These are phyloP conservation scores for Conchocele bisecta DNA, from an alignment of 2,888 invertebrate genomes.

Conservation along the genomic window DNA sequence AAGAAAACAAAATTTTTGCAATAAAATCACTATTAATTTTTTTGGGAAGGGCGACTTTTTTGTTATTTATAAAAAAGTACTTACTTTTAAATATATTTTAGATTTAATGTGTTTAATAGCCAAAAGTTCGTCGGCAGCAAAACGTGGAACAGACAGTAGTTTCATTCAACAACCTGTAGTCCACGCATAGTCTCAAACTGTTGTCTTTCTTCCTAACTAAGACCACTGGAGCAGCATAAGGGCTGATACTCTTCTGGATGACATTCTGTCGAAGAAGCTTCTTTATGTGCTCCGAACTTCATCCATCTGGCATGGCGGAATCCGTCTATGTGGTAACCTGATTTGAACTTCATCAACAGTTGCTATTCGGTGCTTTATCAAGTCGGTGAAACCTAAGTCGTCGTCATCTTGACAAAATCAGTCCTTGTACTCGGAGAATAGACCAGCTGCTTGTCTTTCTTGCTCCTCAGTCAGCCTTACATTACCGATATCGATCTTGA, in stretches of 20 bases:
- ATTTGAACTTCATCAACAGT: background rate
- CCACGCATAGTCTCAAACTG: background rate
- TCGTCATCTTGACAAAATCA: conserved; percentile 6
- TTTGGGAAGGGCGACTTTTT: no score
- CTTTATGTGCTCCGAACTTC: conserved; percentile 2
- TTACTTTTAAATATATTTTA: no score
- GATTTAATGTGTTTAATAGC: no score
- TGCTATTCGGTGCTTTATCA: background rate
- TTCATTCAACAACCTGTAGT: background rate
- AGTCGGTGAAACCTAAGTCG: conserved; percentile 7
- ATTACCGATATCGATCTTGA: conserved; percentile 7
- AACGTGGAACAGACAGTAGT: no score
- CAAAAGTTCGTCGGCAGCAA: no score
- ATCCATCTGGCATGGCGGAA: conserved; percentile 1
- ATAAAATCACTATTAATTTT: no score
- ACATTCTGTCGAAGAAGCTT: conserved; percentile 11
- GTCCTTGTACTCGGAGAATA: conserved; percentile 13
- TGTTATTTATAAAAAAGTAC: no score
- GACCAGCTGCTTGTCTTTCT: background rate
- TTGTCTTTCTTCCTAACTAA: conserved; percentile 2
- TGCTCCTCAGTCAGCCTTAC: background rate
- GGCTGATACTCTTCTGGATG: background rate
- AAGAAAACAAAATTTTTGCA: no score
- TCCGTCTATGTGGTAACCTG: conserved; percentile 1
- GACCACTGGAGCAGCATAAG: conserved; percentile 5